Percentiles rank a stretch among this genome's conserved stretches.
Evolutionary conservation across 2,888 invertebrate species (phyloP).

Genomic region (Drosophila buzzatii): DNA sequence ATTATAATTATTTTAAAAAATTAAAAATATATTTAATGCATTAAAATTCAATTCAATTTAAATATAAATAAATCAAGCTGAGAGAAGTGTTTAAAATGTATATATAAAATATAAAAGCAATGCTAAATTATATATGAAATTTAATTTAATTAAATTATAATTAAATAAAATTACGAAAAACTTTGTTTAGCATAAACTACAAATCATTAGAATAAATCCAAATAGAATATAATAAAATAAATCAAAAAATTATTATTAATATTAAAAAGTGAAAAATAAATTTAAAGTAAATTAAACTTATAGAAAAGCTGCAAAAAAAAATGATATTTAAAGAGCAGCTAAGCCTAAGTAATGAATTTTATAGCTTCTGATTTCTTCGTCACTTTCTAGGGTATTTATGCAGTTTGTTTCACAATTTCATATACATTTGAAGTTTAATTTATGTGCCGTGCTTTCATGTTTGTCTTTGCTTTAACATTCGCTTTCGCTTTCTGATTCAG

Average conservation of each 20-base stretch:
- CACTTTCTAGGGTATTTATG: slow-evolving; percentile 19
- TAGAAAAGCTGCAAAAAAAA: too few relatives aligned
- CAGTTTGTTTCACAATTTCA: background rate
- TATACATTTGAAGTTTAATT: slow-evolving; percentile 39
- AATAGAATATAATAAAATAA: background rate
- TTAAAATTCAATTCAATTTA: too few relatives aligned
- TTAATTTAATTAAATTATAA: background rate
- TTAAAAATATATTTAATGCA: too few relatives aligned
- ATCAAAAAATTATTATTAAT: background rate
- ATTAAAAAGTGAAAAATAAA: too few relatives aligned
- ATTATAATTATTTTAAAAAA: too few relatives aligned
- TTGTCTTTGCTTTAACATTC: slow-evolving; percentile 38
- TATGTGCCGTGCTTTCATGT: slow-evolving; percentile 39
- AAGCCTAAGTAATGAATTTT: too few relatives aligned
- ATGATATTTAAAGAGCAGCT: too few relatives aligned
- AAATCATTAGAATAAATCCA: too few relatives aligned
- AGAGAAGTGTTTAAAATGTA: background rate
- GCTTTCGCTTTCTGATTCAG: slow-evolving; percentile 23
- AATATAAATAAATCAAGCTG: too few relatives aligned
- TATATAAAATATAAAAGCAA: background rate
- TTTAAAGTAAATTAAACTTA: too few relatives aligned
- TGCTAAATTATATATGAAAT: too few relatives aligned
- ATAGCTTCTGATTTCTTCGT: too few relatives aligned
- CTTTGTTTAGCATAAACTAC: background rate
- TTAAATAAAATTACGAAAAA: background rate